Evolutionary conservation across 2,113 vertebrate genomes (phyloP).

Genomic region (Toxotes chatareus): DNA sequence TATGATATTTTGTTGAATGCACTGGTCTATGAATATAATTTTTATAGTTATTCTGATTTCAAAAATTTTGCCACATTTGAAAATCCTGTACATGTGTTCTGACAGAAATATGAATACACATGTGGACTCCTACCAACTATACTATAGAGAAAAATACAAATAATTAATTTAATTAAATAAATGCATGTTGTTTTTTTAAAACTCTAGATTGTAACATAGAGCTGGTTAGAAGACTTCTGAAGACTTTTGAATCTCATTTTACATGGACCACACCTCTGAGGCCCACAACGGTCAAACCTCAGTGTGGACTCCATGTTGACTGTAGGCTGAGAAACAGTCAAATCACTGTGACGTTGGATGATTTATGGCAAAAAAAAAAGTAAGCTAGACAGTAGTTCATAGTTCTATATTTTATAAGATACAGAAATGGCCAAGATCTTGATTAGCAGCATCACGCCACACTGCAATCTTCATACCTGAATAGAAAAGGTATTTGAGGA

Average conservation of each 20-base stretch:
- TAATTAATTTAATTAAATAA: neutral
- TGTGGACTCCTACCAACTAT: neutral
- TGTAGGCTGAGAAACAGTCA: neutral
- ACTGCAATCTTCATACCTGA: conserved; percentile 22
- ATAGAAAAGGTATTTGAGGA: conserved; percentile 41
- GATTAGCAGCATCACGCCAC: neutral
- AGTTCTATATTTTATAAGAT: neutral
- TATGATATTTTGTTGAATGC: conserved; percentile 7
- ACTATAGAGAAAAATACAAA: neutral
- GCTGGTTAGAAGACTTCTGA: neutral
- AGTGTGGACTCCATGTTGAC: neutral
- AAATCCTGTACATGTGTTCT: neutral
- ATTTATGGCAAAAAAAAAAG: neutral
- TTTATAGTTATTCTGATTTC: neutral
- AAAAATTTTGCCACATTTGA: neutral
- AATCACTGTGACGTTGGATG: neutral
- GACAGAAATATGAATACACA: neutral
- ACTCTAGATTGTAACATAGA: neutral
- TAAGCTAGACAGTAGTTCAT: neutral
- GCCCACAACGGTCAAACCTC: neutral
- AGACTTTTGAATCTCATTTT: neutral
- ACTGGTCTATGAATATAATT: neutral
- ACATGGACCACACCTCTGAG: neutral
- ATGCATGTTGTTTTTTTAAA: too few relatives aligned
- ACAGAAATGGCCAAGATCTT: neutral